Conservation (phyloP, 2,113 vertebrate species). For the Nibea coibor region DNA sequence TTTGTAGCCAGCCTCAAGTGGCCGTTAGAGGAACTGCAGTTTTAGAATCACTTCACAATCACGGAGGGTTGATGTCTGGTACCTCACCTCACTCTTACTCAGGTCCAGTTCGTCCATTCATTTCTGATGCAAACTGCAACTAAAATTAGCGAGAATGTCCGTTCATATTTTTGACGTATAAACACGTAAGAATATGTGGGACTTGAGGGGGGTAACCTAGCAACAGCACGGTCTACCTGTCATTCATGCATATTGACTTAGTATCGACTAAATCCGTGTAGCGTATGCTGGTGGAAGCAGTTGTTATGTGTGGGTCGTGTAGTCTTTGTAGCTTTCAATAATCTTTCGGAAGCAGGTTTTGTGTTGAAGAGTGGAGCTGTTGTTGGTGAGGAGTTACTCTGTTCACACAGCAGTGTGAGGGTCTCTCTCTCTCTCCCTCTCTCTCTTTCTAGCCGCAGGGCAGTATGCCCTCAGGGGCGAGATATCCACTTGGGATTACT, state of each 20-base stretch:
- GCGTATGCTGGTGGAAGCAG: conserved; percentile 5
- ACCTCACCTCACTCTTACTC: neutral
- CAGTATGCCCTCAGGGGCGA: conserved; percentile 68
- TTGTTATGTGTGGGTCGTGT: conserved; percentile 28
- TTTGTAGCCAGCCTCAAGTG: too few relatives aligned
- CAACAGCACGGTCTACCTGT: neutral
- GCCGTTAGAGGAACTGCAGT: too few relatives aligned
- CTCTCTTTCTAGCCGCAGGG: conserved; percentile 54
- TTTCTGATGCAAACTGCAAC: neutral
- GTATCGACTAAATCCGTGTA: neutral
- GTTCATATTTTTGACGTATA: neutral
- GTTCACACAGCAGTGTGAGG: conserved; percentile 34
- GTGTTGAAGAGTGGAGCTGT: conserved; percentile 44
- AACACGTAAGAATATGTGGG: neutral
- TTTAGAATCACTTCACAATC: too few relatives aligned
- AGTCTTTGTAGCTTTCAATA: conserved; percentile 33
- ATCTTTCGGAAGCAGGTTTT: conserved; percentile 39
- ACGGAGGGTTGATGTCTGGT: too few relatives aligned
- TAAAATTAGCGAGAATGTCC: neutral
- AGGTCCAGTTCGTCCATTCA: neutral
- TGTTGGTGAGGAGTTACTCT: conserved; percentile 32
- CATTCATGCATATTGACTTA: neutral
- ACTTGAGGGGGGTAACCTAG: neutral
- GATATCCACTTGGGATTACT: conserved; percentile 63
- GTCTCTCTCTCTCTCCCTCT: conserved; percentile 18